A percentile compares a stretch with the other conserved stretches of the same genome.
phyloP scores from a whole-genome alignment of 1,140 invertebrate species.

The Diabrotica undecimpunctata region DNA sequence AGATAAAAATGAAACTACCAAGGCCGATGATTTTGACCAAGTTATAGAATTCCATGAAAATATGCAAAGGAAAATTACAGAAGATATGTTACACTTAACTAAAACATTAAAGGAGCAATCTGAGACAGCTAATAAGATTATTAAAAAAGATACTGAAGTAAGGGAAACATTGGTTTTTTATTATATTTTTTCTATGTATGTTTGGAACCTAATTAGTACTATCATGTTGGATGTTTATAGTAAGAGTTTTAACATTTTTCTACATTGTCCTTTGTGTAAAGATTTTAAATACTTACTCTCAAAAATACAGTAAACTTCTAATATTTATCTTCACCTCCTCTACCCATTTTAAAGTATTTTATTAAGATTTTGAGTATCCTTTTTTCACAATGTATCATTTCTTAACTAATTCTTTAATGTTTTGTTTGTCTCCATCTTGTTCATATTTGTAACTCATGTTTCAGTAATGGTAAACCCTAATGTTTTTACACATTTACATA shows the following conservation, averaged over 20 bases:
- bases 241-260: too few relatives aligned
- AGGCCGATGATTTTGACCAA: conserved; percentile 70
- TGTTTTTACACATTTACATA: neutral
- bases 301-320: too few relatives aligned
- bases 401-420: too few relatives aligned
- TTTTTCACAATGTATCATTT: too few relatives aligned
- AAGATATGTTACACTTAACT: conserved; percentile 87
- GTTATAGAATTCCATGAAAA: conserved; percentile 81
- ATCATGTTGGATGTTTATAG: too few relatives aligned
- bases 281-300: too few relatives aligned
- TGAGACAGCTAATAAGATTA: conserved; percentile 77
- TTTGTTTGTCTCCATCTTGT: too few relatives aligned
- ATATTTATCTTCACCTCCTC: too few relatives aligned
- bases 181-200: neutral
- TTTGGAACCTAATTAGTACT: too few relatives aligned
- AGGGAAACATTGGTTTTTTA: neutral
- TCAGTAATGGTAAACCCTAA: neutral
- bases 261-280: too few relatives aligned
- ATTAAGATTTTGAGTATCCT: too few relatives aligned
- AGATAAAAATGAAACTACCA: conserved; percentile 18
- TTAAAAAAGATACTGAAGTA: conserved; percentile 82
- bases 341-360: too few relatives aligned
- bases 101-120: conserved; percentile 87
- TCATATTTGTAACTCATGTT: neutral
- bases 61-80: conserved; percentile 87